These are phyloP conservation scores for Pristis pectinata DNA, from an alignment of 2,797 vertebrate genomes.

Conservation along the genomic window DNA sequence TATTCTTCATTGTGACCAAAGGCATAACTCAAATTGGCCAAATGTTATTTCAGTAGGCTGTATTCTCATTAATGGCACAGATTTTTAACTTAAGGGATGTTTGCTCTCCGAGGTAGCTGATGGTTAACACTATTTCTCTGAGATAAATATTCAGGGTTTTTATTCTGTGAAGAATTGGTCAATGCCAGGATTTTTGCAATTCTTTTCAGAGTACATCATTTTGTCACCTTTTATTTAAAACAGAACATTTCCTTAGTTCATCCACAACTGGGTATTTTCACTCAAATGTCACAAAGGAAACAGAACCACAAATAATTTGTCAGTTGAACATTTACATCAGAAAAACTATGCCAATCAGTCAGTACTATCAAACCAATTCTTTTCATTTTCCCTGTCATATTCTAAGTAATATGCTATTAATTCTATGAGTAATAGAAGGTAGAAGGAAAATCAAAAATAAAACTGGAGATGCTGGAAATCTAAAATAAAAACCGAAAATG, in stretches of 20 bases:
- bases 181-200: background rate
- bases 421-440: background rate
- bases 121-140: background rate
- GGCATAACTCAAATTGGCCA: background rate
- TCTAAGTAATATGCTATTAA: background rate
- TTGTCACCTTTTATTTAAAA: background rate
- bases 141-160: background rate
- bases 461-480: too few relatives aligned
- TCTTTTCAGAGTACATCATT: background rate
- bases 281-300: background rate
- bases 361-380: background rate
- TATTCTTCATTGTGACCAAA: background rate
- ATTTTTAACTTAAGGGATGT: background rate
- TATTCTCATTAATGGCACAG: background rate
- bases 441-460: background rate
- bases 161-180: background rate
- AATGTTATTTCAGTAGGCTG: background rate
- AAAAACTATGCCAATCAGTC: background rate
- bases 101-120: background rate
- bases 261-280: background rate
- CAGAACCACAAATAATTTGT: background rate
- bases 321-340: background rate
- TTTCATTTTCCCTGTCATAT: background rate
- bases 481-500: too few relatives aligned
- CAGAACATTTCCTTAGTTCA: background rate